Base-by-base conservation (phyloP, 92 coral and sea anemone genomes). In the Palythoa heliodiscus region DNA sequence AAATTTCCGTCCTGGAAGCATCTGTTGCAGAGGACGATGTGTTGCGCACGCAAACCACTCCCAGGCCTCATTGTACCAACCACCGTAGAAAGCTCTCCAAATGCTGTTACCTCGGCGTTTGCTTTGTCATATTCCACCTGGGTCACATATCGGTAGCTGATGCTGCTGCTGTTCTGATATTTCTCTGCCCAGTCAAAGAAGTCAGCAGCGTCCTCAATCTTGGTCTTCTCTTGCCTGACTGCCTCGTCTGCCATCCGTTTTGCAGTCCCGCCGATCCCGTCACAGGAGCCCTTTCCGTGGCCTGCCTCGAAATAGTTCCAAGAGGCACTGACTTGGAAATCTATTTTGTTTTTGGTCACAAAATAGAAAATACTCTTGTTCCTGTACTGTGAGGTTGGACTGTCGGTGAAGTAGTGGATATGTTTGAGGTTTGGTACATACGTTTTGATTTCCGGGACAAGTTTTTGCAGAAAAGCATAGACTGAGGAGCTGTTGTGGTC, bases 221-320 rank as follows among this genome's bases (percentile, higher is more conserved):
- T 70, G 20, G 60, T 71, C 70, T 86, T 89, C 68, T 76, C 76
- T 43, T 86, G 81, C 7, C 81, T 8, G 53, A 89, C 89, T 52
- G 89, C 87, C 69, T 87, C 90, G 48, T 82, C 89, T 0, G 90
- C 92, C 88, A 79, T 86, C 14, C 90, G 73, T 48, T 91, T 91
- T 10, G 76, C 83, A 13, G 88, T 47, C 2, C 91, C 87, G 24
- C 93, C 89, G 19, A 91, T 84, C 14, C 91, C 93, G 57, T 85
- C 89, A 61, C 91, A 87, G 43, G 90, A 83, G 4, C 90, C 90
- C 69, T 87, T 87, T 2, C 87, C 90, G 22, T 82, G 87, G 3
- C 83, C 93, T 13, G 91, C 93, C 52, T 91, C 86, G 73, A 91
- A 91, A 29, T 73, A 88, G 70, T 91, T 76, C 89, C 86, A 85